Percentiles rank a stretch among this genome's conserved stretches.
Evolutionary conservation across 2,888 invertebrate genomes (phyloP).

Genomic region (Arge pagana): DNA sequence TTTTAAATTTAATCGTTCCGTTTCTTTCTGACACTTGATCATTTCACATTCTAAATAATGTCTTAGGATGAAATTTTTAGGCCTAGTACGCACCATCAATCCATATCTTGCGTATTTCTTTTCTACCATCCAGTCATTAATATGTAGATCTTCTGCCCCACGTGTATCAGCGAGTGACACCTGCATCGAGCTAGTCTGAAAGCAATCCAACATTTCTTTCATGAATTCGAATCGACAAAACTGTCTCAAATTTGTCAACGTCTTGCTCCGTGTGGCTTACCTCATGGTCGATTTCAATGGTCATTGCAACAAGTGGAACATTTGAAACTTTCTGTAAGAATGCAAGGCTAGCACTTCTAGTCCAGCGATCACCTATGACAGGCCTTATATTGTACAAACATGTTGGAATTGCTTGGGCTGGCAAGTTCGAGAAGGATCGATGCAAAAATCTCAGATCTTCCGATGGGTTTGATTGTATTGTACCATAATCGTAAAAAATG

Average conservation of each 20-base stretch:
- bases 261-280: too few relatives aligned
- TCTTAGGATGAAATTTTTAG: constrained; percentile 36
- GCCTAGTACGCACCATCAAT: constrained; percentile 48
- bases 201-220: constrained; percentile 6
- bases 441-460: constrained; percentile 44
- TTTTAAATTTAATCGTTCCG: neutral
- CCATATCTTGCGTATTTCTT: constrained; percentile 41
- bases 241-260: too few relatives aligned
- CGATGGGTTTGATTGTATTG: constrained; percentile 41
- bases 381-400: constrained; percentile 47
- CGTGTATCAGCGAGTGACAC: constrained; percentile 43
- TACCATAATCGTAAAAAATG: constrained; percentile 53
- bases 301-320: constrained; percentile 38
- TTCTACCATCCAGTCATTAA: constrained; percentile 48
- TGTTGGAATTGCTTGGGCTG: constrained; percentile 52
- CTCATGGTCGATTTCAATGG: constrained; percentile 33
- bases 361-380: constrained; percentile 35
- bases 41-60: constrained; percentile 21
- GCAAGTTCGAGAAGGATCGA: constrained; percentile 42
- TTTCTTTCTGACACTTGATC: too few relatives aligned
- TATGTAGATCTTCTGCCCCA: constrained; percentile 42
- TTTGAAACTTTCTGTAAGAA: constrained; percentile 34
- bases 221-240: too few relatives aligned
- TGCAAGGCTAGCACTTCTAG: constrained; percentile 26
- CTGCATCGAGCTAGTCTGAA: constrained; percentile 48